Evolutionary conservation across 2,113 vertebrate species (phyloP), one percentile per base, ranked within the genome.

Genomic region (Pimephales promelas): DNA sequence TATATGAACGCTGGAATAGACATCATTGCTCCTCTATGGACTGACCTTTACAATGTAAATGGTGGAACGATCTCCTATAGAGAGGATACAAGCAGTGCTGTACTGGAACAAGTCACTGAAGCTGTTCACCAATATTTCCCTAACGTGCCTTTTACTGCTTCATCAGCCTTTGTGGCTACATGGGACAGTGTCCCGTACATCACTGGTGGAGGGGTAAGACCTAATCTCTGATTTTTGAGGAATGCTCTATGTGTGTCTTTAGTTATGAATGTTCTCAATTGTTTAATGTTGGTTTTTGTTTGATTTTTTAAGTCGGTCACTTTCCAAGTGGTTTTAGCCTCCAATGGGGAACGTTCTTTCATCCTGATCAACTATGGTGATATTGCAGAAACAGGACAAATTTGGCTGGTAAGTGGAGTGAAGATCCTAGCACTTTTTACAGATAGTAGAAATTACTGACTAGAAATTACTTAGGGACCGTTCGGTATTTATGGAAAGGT

Each of bases 21-120:
- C n/a, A 59, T 59, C 56, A 59, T 59, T 59, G 56, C 56, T 11
- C 10, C 56, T 59, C 56, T 59, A n/a, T 59, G 56, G 56, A 59
- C 56, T 0, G 56, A 59, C 56, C 56, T 59, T 59, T 0, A 2
- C 56, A 59, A 59, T 59, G 3, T 8, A 3, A 11, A 59, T 4
- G 10, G n/a, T 24, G 56, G 56, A 24, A 24, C n/a, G 3, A 59
- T 59, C 57, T 59, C 57, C 57, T 59, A 59, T 4, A 59, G 57
- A 59, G 57, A 59, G n/a, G 57, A 59, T 2, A 59, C n/a, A 26
- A 59, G 57, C 10, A 59, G 57, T 11, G 10, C 57, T 59, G 57
- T 59, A 59, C 57, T 59, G 57, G n/a, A 3, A 59, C 57, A 59
- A 59, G 57, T 59, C 57, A 59, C 57, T 59, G n/a, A 59, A 59